Percentiles rank a stretch among this genome's conserved stretches.
These are phyloP conservation scores for Himalopsyche phryganea DNA, from an alignment of 1,140 invertebrate species.

Conservation along the genomic window DNA sequence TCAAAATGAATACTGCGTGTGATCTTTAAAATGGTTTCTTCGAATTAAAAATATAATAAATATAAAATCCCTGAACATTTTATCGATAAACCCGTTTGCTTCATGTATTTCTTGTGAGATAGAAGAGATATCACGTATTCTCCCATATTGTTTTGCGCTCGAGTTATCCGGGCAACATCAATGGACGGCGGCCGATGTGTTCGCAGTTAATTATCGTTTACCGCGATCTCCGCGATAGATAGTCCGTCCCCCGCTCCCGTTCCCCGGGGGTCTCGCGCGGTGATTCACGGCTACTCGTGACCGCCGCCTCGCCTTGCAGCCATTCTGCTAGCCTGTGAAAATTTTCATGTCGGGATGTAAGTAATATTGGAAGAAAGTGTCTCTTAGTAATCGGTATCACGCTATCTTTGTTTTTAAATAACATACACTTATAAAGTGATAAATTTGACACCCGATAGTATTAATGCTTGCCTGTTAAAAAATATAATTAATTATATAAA, in stretches of 20 bases:
- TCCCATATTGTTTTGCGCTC: background rate
- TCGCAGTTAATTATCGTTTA: slow-evolving; percentile 19
- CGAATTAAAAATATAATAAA: background rate
- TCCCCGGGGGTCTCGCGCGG: background rate
- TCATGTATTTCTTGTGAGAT: background rate
- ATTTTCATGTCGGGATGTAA: too few relatives aligned
- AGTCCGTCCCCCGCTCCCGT: background rate
- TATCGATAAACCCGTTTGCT: too few relatives aligned
- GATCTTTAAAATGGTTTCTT: background rate
- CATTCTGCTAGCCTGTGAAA: slow-evolving; percentile 13
- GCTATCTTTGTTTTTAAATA: too few relatives aligned
- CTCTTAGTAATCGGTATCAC: too few relatives aligned
- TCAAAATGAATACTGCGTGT: too few relatives aligned
- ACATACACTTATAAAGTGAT: too few relatives aligned
- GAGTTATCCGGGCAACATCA: slow-evolving; percentile 7
- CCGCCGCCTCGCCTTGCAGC: background rate
- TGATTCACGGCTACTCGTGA: slow-evolving; percentile 12
- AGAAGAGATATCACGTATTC: background rate
- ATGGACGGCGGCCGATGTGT: slow-evolving; percentile 1
- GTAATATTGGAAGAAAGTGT: too few relatives aligned
- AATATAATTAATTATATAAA: too few relatives aligned
- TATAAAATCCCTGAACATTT: background rate
- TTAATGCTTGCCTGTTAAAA: too few relatives aligned
- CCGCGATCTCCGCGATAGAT: slow-evolving; percentile 1
- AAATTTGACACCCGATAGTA: too few relatives aligned